Evolutionary conservation across 1,140 invertebrate species (phyloP).

Genomic region (Achroia grisella): DNA sequence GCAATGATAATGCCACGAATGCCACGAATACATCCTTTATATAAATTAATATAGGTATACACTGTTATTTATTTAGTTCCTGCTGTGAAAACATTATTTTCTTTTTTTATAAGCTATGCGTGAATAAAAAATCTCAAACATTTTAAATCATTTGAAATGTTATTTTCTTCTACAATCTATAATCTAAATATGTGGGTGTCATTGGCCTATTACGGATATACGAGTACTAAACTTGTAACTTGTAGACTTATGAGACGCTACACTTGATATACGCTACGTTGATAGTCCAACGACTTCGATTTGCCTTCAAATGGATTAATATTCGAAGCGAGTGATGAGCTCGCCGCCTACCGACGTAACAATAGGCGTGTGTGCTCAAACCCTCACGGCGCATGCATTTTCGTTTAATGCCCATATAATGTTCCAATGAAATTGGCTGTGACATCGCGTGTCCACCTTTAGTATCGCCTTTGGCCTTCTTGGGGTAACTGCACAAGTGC

Average conservation of each 20-base stretch:
- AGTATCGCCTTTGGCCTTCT: constrained; percentile 52
- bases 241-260: neutral
- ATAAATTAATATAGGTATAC: no score
- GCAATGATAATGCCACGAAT: no score
- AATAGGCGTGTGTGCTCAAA: constrained; percentile 34
- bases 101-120: no score
- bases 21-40: no score
- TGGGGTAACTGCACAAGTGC: constrained; percentile 18
- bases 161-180: neutral
- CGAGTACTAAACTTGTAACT: constrained; percentile 22
- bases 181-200: constrained; percentile 43
- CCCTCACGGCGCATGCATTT: constrained; percentile 63
- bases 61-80: no score
- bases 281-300: constrained; percentile 20
- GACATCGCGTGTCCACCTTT: constrained; percentile 42
- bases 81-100: no score
- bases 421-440: constrained; percentile 62
- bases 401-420: constrained; percentile 69
- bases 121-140: no score
- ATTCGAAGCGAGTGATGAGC: constrained; percentile 53
- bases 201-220: constrained; percentile 44
- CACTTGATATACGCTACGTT: no score
- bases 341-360: constrained; percentile 48
- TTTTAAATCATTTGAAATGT: no score
- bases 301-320: constrained; percentile 59